Conservation (phyloP, 2,113 vertebrate genomes). For the Cyanocitta stelleri region DNA sequence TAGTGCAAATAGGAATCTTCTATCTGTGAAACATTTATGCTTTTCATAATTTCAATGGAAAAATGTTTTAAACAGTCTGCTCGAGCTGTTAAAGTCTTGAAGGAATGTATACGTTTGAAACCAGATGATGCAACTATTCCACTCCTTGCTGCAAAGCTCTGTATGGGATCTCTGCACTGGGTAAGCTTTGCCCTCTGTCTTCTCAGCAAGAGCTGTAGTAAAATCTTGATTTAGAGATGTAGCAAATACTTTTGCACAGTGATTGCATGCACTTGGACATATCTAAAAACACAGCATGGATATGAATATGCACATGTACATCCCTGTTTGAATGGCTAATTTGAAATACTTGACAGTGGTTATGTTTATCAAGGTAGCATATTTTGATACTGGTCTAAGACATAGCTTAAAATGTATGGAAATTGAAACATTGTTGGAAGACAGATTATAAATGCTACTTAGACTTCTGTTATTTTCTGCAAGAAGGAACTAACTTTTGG, state of each 20-base stretch:
- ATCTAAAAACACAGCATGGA: not conserved
- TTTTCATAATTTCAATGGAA: slow-evolving; percentile 23
- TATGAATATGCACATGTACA: not conserved
- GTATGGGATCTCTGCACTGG: slow-evolving; percentile 96
- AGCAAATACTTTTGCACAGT: not conserved
- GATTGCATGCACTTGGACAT: not conserved
- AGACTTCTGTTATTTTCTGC: not conserved
- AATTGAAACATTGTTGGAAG: not conserved
- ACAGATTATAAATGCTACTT: not conserved
- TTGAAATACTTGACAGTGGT: not conserved
- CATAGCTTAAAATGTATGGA: not conserved
- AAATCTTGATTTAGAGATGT: not conserved
- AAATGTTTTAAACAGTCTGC: slow-evolving; percentile 79
- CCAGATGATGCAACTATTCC: slow-evolving; percentile 95
- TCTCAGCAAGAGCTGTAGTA: not conserved
- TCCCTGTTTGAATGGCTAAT: not conserved
- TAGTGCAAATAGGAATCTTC: not conserved
- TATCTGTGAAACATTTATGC: not conserved
- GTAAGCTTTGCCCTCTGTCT: slow-evolving; percentile 68
- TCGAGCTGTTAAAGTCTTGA: slow-evolving; percentile 93
- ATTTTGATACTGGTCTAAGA: not conserved
- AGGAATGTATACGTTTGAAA: slow-evolving; percentile 94
- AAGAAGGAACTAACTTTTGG: not conserved
- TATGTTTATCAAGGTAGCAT: not conserved
- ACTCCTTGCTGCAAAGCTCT: slow-evolving; percentile 93